Conservation (phyloP, 2,113 vertebrate species). For the Meleagris gallopavo region DNA sequence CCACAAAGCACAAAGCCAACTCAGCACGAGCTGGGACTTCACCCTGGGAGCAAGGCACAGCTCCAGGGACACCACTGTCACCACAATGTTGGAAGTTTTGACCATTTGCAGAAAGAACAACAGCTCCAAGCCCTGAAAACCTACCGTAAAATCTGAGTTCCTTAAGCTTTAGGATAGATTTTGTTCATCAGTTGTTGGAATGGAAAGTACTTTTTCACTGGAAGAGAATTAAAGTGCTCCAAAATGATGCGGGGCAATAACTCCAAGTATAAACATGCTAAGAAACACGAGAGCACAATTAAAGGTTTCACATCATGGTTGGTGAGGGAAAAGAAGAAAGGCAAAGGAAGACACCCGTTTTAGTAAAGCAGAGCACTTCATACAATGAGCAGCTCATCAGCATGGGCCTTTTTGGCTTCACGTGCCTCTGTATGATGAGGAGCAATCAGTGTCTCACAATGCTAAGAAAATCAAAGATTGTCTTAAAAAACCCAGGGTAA, state of each 20-base stretch:
- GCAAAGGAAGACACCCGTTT: background rate
- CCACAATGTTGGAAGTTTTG: background rate
- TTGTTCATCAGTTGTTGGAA: background rate
- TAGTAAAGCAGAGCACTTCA: background rate
- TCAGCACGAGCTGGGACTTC: background rate
- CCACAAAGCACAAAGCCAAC: background rate
- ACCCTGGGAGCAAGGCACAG: rapidly evolving
- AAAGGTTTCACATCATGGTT: background rate
- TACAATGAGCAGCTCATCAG: background rate
- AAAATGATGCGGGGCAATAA: background rate
- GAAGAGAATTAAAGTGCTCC: background rate
- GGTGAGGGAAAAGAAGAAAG: background rate
- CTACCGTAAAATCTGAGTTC: background rate
- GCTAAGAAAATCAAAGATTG: too few species aligned
- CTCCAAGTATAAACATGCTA: background rate
- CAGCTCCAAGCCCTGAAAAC: background rate
- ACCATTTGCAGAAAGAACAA: background rate
- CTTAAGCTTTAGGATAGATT: background rate
- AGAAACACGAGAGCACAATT: background rate
- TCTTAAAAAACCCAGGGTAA: background rate
- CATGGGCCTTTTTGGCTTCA: background rate
- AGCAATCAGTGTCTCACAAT: background rate
- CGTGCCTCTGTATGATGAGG: rapidly evolving
- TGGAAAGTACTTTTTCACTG: background rate
- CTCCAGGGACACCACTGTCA: background rate